Evolutionary conservation across 2,888 invertebrate genomes (phyloP), one percentile per base, ranked within the genome.

Genomic region (Drosophila pegasa): DNA sequence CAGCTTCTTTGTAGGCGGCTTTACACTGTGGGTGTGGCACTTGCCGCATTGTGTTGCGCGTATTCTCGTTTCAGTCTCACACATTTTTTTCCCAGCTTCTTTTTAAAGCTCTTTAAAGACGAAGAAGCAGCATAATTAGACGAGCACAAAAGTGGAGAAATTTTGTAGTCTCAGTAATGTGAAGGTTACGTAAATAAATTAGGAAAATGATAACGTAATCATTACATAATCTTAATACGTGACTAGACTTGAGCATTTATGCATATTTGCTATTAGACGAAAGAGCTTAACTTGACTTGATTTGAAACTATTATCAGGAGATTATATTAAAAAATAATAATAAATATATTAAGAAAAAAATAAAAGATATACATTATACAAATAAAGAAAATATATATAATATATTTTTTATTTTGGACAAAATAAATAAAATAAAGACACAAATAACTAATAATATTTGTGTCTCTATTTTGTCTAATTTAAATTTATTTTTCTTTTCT

Each of bases 1-100:
- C 83, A 84, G 87, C 83, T 87, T 84, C 87, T 75, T 87, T 59
- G 72, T 37, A 37, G 58, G 35, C 56, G 52, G 14, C 45, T 38
- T 2, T 16, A 0, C 18, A 25, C 9, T 35, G 67, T 48, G 58
- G 67, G 62, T 22, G 62, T 65, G 62, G 56, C 59, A 59, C 47
- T 63, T 63, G 52, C 8, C 47, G 25, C 56, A 73, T 74, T 74
- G 69, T 74, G 56, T 52, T 63, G 54, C 59, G 52, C 38, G 29
- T 40, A 38, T 52, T 29, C 56, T 29, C 18, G 8, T 37, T 22
- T 14, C 2, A 18, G 3, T 16, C 47, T 27, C 22, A 43, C n/a
- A 18, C 20, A 10, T 25, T 25, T 14, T 12, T 25, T 18, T 6
- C 16, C 10, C 27, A 20, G 12, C 43, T 54, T 5, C 35, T 43